Percentiles rank a stretch among this genome's conserved stretches.
Conservation (phyloP, 2,797 vertebrate genomes). For the Enteromius mattozi region DNA sequence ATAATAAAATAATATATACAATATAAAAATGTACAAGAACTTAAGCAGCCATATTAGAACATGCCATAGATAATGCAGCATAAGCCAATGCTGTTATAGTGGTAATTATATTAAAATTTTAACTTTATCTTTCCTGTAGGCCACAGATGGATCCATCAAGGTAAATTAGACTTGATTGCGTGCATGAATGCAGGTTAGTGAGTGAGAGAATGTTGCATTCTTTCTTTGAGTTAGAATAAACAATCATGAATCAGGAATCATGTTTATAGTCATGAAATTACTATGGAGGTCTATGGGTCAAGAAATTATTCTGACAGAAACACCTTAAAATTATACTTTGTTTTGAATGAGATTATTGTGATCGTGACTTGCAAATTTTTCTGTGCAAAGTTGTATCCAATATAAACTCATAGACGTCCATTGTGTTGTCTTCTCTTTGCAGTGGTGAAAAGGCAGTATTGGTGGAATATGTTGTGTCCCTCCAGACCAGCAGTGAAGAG, state of each 20-base stretch:
- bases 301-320: not conserved
- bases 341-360: not conserved
- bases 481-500: conserved; percentile 79
- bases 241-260: not conserved
- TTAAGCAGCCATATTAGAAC: not conserved
- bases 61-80: not conserved
- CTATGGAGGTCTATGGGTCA: not conserved
- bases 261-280: conserved; percentile 18
- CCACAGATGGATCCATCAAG: conserved; percentile 79
- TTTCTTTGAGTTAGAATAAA: conserved; percentile 8
- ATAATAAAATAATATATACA: not conserved
- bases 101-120: not conserved
- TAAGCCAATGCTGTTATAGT: not conserved
- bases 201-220: conserved; percentile 31
- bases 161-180: conserved; percentile 68
- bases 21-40: not conserved
- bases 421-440: conserved; percentile 49
- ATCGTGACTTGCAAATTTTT: not conserved
- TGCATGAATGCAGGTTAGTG: conserved; percentile 12
- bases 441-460: conserved; percentile 76
- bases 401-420: not conserved
- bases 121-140: conserved; percentile 71
- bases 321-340: not conserved
- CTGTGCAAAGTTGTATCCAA: not conserved
- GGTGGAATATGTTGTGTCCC: conserved; percentile 85